Evolutionary conservation across 2,797 vertebrate genomes (phyloP).

Genomic region (Sciurus vulgaris): DNA sequence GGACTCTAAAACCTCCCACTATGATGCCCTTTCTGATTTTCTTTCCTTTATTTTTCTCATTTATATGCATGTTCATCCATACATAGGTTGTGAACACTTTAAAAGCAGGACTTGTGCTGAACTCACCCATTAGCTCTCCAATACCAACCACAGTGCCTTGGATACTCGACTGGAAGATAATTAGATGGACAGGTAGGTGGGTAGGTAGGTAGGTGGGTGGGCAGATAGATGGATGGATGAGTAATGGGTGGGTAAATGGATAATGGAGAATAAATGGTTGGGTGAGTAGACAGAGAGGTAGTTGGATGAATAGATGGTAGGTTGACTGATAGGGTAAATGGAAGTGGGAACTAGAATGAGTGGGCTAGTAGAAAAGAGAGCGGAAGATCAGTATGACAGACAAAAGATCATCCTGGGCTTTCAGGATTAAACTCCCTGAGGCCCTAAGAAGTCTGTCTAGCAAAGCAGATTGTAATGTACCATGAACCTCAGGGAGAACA

Average conservation of each 20-base stretch:
- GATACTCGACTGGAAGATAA: neutral
- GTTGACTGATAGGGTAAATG: too few relatives aligned
- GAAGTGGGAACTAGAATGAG: neutral
- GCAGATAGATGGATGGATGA: neutral
- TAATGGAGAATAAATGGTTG: neutral
- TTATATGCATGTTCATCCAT: neutral
- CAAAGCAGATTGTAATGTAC: neutral
- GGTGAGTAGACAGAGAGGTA: neutral
- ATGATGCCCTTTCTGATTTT: neutral
- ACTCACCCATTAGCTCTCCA: neutral
- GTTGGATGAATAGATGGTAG: neutral
- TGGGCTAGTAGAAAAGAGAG: neutral
- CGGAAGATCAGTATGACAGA: neutral
- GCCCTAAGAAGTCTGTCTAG: neutral
- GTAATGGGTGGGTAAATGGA: neutral
- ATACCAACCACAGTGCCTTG: neutral
- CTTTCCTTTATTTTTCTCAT: neutral
- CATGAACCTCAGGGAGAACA: neutral
- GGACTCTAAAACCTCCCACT: neutral
- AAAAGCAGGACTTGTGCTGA: neutral
- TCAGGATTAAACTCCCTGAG: neutral
- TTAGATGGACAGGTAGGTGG: neutral
- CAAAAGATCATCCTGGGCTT: neutral
- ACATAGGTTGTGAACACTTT: neutral
- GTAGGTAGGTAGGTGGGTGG: neutral